Evolutionary conservation across 2,888 invertebrate species (phyloP).

Genomic region (Hirtodrosophila alboralis): DNA sequence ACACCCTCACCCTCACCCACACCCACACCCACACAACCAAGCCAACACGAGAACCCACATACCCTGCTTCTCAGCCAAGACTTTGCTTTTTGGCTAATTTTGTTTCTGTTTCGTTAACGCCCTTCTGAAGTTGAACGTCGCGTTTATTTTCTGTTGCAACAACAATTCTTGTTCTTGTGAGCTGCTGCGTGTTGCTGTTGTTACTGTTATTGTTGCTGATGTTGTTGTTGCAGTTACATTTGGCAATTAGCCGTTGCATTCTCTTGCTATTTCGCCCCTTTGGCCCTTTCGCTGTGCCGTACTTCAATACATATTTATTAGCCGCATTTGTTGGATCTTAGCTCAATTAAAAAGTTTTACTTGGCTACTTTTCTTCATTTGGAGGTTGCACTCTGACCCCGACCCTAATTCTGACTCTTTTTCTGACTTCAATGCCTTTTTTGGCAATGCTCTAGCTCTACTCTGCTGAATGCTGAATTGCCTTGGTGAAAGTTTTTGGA

Average conservation of each 20-base stretch:
- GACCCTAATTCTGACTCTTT: conserved; percentile 10
- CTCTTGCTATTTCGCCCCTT: conserved; percentile 39
- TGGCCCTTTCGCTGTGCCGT: conserved; percentile 21
- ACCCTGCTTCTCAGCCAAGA: conserved; percentile 21
- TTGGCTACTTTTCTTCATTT: conserved; percentile 76
- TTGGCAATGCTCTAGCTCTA: conserved; percentile 24
- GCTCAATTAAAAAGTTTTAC: conserved; percentile 79
- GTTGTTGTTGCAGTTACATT: conserved; percentile 64
- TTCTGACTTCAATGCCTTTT: conserved; percentile 39
- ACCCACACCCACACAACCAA: background rate
- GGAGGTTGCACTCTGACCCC: conserved; percentile 53
- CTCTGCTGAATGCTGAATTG: conserved; percentile 18
- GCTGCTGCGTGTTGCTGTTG: conserved; percentile 12
- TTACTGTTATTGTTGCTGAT: conserved; percentile 7
- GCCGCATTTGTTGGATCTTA: conserved; percentile 80
- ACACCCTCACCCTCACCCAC: background rate
- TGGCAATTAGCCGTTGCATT: conserved; percentile 75
- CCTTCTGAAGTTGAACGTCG: conserved; percentile 66
- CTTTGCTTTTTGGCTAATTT: conserved; percentile 74
- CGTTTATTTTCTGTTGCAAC: conserved; percentile 54
- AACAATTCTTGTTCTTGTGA: conserved; percentile 11
- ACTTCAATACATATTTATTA: conserved; percentile 78
- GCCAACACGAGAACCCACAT: background rate
- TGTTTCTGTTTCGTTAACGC: conserved; percentile 71
- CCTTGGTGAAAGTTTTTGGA: conserved; percentile 31